Evolutionary conservation across 2,888 invertebrate species (phyloP), one percentile per base, ranked within the genome.

Genomic region (Thymelicus sylvestris): DNA sequence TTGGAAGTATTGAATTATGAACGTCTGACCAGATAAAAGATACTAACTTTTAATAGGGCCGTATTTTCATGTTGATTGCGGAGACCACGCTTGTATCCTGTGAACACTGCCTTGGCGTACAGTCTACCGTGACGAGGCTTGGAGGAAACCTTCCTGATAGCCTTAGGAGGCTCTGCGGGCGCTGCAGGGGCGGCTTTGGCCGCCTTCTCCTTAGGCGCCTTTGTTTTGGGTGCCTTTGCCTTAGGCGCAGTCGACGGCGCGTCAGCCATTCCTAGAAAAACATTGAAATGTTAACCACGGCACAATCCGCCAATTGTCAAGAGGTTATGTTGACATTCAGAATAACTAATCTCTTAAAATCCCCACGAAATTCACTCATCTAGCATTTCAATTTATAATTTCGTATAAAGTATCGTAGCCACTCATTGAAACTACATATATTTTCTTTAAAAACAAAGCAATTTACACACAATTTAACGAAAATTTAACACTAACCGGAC

Each of bases 1-100:
- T 5, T 31, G 31, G 31, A 31, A 31, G 31, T 31, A 31, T 31
- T n/a, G 52, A 24, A 71, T 6, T 41, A 44, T 0, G 10, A 44
- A 12, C 4, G 0, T 44, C 4, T 44, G 4, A 44, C 12, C 44
- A 44, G 12, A 12, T 44, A 44, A 44, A 3, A 8, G 8, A 44
- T 44, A 44, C 44, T 8, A 77, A 95, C 96, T 95, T 98, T 98
- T 74, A 99, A 94, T 31, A 99, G 96, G 31, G 99, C 97, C 72
- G 99, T 99, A 94, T 98, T 98, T 94, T 99, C 99, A 84, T 98
- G 98, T 92, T 99, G 99, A 90, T 99, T 99, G 79, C 99, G 96
- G 75, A 98, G 96, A 76, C 99, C 99, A 81, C 99, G 96, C 91
- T 98, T 99, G 93, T 97, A 97, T 80, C 97, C 97, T 78, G 98